A percentile compares a stretch with the other conserved stretches of the same genome.
phyloP scores from a whole-genome alignment of 2,797 vertebrate species.

The Lutjanus campechanus region DNA sequence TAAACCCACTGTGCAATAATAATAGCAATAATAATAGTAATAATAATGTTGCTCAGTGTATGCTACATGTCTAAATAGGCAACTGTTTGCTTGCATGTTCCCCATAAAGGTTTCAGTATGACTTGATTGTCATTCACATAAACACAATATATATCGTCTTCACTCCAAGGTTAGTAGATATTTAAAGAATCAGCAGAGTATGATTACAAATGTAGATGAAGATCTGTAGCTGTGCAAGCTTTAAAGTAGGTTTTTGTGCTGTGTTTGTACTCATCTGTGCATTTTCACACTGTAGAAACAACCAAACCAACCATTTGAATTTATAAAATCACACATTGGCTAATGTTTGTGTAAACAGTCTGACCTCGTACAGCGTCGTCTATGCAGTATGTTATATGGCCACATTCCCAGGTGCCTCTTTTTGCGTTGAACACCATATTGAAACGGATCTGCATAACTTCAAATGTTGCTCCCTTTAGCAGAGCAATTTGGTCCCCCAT shows the following conservation, averaged over 20 bases:
- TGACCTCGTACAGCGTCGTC: conserved; percentile 80
- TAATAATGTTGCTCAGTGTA: background rate
- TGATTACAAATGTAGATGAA: background rate
- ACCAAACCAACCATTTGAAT: background rate
- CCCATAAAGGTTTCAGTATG: background rate
- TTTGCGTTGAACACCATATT: conserved; percentile 83
- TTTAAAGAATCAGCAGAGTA: background rate
- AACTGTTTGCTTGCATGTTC: background rate
- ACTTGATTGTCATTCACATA: background rate
- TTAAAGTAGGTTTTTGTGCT: background rate
- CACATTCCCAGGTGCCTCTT: conserved; percentile 81
- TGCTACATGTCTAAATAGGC: background rate
- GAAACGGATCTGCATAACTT: conserved; percentile 83
- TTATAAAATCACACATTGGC: background rate
- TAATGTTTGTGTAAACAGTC: background rate
- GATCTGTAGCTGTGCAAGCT: background rate
- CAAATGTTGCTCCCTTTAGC: conserved; percentile 82
- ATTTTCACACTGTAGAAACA: background rate
- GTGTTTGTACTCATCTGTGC: too few species aligned
- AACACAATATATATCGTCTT: background rate
- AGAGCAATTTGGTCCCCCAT: conserved; percentile 84
- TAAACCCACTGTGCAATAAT: too few species aligned
- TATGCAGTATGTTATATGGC: conserved; percentile 77
- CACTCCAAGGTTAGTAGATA: background rate
- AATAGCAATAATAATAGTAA: background rate